phyloP scores from a whole-genome alignment of 2,888 invertebrate genomes.

The Eilema caniola region DNA sequence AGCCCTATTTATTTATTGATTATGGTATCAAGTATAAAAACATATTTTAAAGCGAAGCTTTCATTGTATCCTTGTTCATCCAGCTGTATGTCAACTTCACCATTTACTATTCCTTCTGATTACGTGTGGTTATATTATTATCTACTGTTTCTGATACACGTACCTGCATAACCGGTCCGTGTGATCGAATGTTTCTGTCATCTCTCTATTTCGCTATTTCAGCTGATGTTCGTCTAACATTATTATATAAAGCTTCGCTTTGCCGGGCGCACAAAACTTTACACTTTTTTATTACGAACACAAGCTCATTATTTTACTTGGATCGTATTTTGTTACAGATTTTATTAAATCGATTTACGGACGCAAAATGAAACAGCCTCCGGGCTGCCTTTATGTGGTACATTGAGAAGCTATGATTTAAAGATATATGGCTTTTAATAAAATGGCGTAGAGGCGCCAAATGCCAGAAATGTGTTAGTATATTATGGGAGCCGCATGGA shows the following conservation, averaged over 20 bases:
- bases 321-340: constrained; percentile 56
- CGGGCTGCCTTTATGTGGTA: constrained; percentile 33
- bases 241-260: not conserved
- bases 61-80: not conserved
- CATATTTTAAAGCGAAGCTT: not conserved
- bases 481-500: constrained; percentile 80
- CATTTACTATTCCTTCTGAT: not conserved
- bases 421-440: constrained; percentile 42
- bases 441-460: constrained; percentile 37
- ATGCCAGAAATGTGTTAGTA: constrained; percentile 49
- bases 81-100: not conserved
- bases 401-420: constrained; percentile 57
- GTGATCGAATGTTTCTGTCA: not conserved
- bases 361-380: constrained; percentile 49
- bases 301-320: not conserved
- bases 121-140: not conserved
- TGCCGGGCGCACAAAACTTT: not conserved
- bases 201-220: not conserved
- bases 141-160: not conserved
- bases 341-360: constrained; percentile 42
- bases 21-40: not conserved
- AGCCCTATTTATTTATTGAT: not conserved
- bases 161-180: not conserved
- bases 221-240: not conserved
- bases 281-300: constrained; percentile 3